These are phyloP conservation scores for Alosa sapidissima DNA, from an alignment of 2,797 vertebrate species.

Conservation along the genomic window DNA sequence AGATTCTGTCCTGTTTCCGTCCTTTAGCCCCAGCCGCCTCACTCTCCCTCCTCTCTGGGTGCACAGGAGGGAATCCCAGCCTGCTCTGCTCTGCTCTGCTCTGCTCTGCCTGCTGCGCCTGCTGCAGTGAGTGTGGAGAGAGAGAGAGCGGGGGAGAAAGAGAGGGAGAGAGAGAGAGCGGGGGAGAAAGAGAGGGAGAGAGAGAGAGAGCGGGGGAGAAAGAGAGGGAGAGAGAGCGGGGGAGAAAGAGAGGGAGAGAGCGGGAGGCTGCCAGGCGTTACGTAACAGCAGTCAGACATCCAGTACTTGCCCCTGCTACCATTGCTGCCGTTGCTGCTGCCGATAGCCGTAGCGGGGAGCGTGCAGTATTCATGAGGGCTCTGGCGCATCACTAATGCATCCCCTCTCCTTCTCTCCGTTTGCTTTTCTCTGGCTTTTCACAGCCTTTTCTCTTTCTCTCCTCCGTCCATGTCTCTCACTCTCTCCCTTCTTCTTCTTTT, in stretches of 20 bases:
- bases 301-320: slow-evolving; percentile 36
- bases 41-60: slow-evolving; percentile 30
- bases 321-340: not conserved
- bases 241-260: slow-evolving; percentile 43
- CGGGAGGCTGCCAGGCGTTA: slow-evolving; percentile 60
- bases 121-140: slow-evolving; percentile 64
- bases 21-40: not conserved
- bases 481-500: not conserved
- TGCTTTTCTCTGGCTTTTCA: slow-evolving; percentile 22
- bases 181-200: slow-evolving; percentile 31
- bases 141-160: slow-evolving; percentile 42
- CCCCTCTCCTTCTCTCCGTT: slow-evolving; percentile 19
- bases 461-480: not conserved
- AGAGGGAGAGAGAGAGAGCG: too few relatives aligned
- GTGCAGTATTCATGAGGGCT: slow-evolving; percentile 71
- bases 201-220: slow-evolving; percentile 32
- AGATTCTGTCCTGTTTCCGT: not conserved
- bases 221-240: too few relatives aligned
- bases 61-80: slow-evolving; percentile 75
- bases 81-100: slow-evolving; percentile 50
- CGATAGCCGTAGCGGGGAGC: slow-evolving; percentile 31
- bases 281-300: slow-evolving; percentile 61
- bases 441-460: not conserved
- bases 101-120: slow-evolving; percentile 14
- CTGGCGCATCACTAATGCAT: slow-evolving; percentile 63